Evolutionary conservation across 2,797 vertebrate species (phyloP).

Genomic region (Emydoidea blandingii): DNA sequence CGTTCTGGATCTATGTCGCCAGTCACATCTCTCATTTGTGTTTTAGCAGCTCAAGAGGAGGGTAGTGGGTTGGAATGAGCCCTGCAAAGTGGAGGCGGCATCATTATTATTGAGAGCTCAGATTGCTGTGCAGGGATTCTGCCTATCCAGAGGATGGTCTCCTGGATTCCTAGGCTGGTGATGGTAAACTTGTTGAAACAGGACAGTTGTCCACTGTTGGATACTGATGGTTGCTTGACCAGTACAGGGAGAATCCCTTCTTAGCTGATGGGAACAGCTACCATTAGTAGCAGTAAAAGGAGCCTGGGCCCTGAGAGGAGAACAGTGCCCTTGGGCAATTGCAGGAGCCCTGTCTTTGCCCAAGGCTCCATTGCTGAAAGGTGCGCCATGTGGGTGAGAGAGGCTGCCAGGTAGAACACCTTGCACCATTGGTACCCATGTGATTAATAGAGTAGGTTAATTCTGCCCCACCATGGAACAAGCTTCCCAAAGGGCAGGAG

Average conservation of each 20-base stretch:
- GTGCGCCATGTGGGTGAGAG: background rate
- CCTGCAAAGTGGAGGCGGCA: background rate
- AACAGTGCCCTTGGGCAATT: slow-evolving; percentile 39
- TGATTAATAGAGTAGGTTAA: slow-evolving; percentile 35
- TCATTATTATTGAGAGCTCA: background rate
- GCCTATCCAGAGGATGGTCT: background rate
- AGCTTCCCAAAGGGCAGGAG: background rate
- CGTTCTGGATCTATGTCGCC: background rate
- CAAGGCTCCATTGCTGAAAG: background rate
- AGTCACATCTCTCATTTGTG: background rate
- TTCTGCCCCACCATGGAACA: background rate
- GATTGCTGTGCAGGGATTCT: background rate
- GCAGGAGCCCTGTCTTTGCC: background rate
- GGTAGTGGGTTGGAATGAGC: background rate
- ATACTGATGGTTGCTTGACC: slow-evolving; percentile 5
- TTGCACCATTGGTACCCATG: accelerated
- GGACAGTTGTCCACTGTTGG: slow-evolving; percentile 13
- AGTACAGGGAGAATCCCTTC: background rate
- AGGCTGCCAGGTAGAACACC: background rate
- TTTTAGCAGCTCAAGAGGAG: background rate
- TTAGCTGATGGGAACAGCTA: background rate
- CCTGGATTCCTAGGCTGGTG: background rate
- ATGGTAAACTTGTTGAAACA: background rate
- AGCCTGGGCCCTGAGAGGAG: slow-evolving; percentile 33
- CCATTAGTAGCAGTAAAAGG: background rate